Evolutionary conservation across 2,888 invertebrate genomes (phyloP), one percentile per base, ranked within the genome.

Genomic region (Thumatha senex): DNA sequence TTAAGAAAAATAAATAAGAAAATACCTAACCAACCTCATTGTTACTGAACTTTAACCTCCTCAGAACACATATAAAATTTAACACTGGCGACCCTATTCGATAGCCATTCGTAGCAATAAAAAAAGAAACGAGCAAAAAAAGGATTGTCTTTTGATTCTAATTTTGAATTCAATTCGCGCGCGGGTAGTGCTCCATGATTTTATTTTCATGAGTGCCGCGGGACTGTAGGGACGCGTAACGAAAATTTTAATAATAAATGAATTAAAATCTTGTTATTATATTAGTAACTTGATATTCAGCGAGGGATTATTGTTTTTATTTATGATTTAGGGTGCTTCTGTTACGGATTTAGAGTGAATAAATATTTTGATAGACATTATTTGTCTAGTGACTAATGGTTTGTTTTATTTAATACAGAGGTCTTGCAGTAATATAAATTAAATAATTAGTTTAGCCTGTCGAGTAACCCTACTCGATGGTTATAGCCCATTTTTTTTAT

Each of bases 101-200:
- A 79, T 82, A 72, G 84, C 80, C 78, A 79, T 84, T 82, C 75
- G 80, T 78, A 74, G 78, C 79, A 78, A 85, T 85, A 87, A 89
- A 89, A 82, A 83, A 69, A 49, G 44, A 48, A 59, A 54, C 43
- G 78, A 76, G 66, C 80, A 80, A 31, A 69, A 76, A 85, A 86
- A 84, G 86, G 85, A 86, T 88, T 88, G 87, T 84, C 86, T 85
- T 85, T 80, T 87, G 89, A 88, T 89, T 84, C 86, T 89, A 87
- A 88, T 89, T 89, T 86, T 83, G 86, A 83, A 88, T 87, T 88
- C 89, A 89, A 91, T 90, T 82, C 86, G 76, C 84, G 81, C 82
- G 83, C 82, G 83, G 84, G 85, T 80, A 77, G 78, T 70, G 76
- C 71, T 80, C 83, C 89, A 90, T 90, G 90, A 90, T 91, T 90